These are phyloP conservation scores for Choristoneura rosaceana DNA, from an alignment of 2,888 invertebrate genomes.

Conservation along the genomic window DNA sequence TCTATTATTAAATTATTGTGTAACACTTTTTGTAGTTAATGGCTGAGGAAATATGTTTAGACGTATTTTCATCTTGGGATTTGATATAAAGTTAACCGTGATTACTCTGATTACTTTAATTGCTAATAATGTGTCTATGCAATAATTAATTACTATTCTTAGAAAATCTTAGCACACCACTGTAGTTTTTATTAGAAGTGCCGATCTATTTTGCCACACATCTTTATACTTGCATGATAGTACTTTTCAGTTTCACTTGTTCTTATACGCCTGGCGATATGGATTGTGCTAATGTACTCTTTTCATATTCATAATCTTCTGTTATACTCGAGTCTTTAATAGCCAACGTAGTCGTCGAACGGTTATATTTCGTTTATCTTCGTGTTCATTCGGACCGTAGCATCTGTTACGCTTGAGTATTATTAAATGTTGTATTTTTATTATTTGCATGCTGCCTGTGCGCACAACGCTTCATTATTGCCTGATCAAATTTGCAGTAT, in stretches of 20 bases:
- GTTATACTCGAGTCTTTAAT: slow-evolving; percentile 22
- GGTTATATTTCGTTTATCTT: slow-evolving; percentile 46
- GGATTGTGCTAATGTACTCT: slow-evolving; percentile 37
- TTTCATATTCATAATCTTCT: slow-evolving; percentile 30
- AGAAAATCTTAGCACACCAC: slow-evolving; percentile 11
- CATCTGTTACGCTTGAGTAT: slow-evolving; percentile 60
- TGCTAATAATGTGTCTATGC: slow-evolving; percentile 9
- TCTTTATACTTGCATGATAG: slow-evolving; percentile 36
- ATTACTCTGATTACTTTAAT: neutral
- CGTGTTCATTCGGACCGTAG: slow-evolving; percentile 44
- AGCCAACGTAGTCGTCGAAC: slow-evolving; percentile 5
- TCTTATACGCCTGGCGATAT: slow-evolving; percentile 27
- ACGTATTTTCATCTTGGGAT: slow-evolving; percentile 5
- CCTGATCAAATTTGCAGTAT: slow-evolving; percentile 88
- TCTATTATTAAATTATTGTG: slow-evolving; percentile 38
- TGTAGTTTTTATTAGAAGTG: slow-evolving; percentile 24
- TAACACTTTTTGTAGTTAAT: slow-evolving; percentile 33
- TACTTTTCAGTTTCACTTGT: slow-evolving; percentile 39
- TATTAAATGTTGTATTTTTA: slow-evolving; percentile 80
- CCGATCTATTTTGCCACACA: slow-evolving; percentile 14
- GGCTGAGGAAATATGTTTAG: slow-evolving; percentile 30
- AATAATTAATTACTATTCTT: slow-evolving; percentile 14
- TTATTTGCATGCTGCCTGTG: slow-evolving; percentile 86
- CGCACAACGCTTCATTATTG: slow-evolving; percentile 85
- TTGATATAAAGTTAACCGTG: slow-evolving; percentile 10